Evolutionary conservation across 53 echinoderm and acorn worm species (phyloP).

Genomic region (Echinarachnius parma): DNA sequence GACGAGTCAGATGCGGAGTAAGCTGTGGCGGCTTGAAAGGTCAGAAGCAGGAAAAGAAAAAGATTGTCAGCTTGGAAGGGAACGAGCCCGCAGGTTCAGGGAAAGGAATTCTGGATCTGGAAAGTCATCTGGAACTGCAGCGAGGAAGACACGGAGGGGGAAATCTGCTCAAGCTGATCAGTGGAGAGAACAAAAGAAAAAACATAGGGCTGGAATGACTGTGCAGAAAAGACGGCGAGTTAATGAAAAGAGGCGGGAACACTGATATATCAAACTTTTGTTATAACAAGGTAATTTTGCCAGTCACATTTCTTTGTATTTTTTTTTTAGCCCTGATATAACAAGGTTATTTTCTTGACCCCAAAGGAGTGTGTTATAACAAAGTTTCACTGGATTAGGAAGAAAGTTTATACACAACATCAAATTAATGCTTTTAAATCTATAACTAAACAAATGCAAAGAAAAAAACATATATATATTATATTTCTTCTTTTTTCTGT

Average conservation of each 20-base stretch:
- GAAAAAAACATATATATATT: neutral
- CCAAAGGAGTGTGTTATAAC: neutral
- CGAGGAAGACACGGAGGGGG: slow-evolving; percentile 19
- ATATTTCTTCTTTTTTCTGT: too few species aligned
- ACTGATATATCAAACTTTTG: neutral
- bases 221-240: slow-evolving; percentile 31
- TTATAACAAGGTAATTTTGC: too few species aligned
- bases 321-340: neutral
- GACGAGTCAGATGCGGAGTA: neutral
- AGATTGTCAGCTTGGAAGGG: neutral
- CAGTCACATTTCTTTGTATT: neutral
- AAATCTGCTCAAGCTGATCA: slow-evolving; percentile 18
- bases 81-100: slow-evolving; percentile 13
- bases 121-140: neutral
- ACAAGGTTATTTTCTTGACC: neutral
- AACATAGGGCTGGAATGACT: slow-evolving; percentile 23
- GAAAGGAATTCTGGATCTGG: neutral
- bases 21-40: slow-evolving; percentile 11
- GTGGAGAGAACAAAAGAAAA: slow-evolving; percentile 23
- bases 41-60: slow-evolving; percentile 10
- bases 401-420: neutral
- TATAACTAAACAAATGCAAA: neutral
- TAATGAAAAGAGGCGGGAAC: too few species aligned
- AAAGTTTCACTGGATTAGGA: neutral
- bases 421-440: neutral